Percentiles rank a stretch among this genome's conserved stretches.
phyloP scores from a whole-genome alignment of 2,113 vertebrate genomes.

The Nettapus auritus region DNA sequence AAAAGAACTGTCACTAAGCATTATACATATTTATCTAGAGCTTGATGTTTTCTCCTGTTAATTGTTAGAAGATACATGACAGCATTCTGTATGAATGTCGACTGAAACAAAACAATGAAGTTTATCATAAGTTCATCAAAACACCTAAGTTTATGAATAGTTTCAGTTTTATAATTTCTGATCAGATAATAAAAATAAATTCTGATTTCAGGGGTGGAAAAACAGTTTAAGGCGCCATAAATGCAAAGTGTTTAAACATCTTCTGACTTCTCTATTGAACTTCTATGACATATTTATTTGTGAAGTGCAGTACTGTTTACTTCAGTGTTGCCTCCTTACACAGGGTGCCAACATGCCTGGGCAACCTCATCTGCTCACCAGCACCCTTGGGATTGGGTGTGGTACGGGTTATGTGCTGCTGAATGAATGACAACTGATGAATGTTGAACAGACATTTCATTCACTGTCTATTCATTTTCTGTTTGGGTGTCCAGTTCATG shows the following conservation, averaged over 20 bases:
- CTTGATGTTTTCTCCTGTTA: not conserved
- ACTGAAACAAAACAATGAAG: not conserved
- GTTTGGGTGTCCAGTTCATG: not conserved
- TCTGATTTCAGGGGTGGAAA: not conserved
- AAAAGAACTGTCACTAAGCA: not conserved
- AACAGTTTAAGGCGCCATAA: not conserved
- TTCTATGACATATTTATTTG: not conserved
- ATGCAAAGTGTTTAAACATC: not conserved
- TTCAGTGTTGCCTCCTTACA: not conserved
- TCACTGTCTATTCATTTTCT: not conserved
- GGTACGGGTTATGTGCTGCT: not conserved
- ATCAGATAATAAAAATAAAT: not conserved
- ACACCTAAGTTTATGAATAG: not conserved
- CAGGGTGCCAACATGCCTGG: not conserved
- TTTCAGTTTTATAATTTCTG: not conserved
- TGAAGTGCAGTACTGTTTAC: not conserved
- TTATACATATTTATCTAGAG: not conserved
- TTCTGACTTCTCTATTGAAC: not conserved
- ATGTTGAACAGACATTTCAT: not conserved
- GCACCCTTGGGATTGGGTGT: not conserved
- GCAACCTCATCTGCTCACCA: slow-evolving; percentile 20
- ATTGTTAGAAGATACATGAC: not conserved
- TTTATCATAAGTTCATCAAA: too few species aligned
- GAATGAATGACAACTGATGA: not conserved
- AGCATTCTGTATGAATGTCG: not conserved